Evolutionary conservation across 2,797 vertebrate genomes (phyloP), one percentile per base, ranked within the genome.

Genomic region (Bufotes viridis): DNA sequence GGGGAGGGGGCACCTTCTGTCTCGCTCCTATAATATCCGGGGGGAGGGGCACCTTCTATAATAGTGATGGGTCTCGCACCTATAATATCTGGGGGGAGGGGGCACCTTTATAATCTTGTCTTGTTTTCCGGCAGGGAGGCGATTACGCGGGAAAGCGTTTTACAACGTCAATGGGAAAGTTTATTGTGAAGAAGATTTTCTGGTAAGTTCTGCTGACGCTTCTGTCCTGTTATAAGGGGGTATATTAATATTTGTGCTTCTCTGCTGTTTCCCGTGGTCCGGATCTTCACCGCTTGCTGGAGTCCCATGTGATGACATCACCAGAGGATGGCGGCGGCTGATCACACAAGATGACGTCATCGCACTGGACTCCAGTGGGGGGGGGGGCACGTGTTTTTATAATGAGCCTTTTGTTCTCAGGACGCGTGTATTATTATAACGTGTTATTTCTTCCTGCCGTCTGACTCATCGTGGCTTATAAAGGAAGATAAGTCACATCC

Each of bases 181-280:
- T 90, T 99, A 99, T 93, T 99, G 98, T 90, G 98, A 99, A 93
- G 98, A 99, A 93, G 98, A 99, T 92, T 99, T 99, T 93, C 94
- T 99, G 96, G 98, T 99, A 94, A 96, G 97, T 96, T 17, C 89
- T 14, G 55, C 72, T 26, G 63, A 10, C 12, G 20, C n/a, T 55
- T 42, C 61, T 5, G 2, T 75, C 18, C 42, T 22, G 17, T 72
- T 72, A 72, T 72, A 34, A 42, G 60, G 60, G 7, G 60, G 60
- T 8, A 7, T 61, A 15, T 60, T 60, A 15, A 60, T 60, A 15
- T 60, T 29, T 69, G 65, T 13, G 11, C 24, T 2, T 65, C 11
- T 65, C 20, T 65, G 20, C n/a, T 12, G 9, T 65, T 65, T 65
- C 63, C 63, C 24, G 24, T 57, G 55, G 12, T 57, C 55, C 15